Evolutionary conservation across 2,888 invertebrate species (phyloP), one percentile per base, ranked within the genome.

Genomic region (Phytoseiulus persimilis): DNA sequence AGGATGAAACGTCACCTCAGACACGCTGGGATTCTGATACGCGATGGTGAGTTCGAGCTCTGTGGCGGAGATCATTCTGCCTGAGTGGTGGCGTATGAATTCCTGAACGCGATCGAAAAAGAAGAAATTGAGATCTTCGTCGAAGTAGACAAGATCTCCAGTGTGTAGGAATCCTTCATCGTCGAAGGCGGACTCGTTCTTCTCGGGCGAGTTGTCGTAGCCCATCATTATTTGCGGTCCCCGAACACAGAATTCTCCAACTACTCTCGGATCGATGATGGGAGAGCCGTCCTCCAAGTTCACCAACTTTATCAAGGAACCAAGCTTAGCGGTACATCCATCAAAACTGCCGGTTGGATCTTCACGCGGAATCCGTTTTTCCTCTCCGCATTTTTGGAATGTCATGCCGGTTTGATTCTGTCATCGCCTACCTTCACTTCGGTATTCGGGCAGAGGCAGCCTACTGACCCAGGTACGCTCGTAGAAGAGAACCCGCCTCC

Each of bases 391-490:
- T n/a, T n/a, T n/a, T n/a, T n/a, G n/a, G n/a, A n/a, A n/a, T n/a
- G n/a, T n/a, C n/a, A n/a, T n/a, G n/a, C n/a, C n/a, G n/a, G 31
- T 83, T 3, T 83, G 31, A 83, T 83, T 14, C 14, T 3, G 14
- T 83, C 3, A 83, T 83, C 83, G 31, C 83, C n/a, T 83, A 83
- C 83, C n/a, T 31, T 83, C n/a, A 14, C 83, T 14, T 83, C 83
- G n/a, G 14, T 3, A 14, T 83, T 83, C 31, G 31, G 31, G 83
- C 31, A 31, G 5, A 83, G 14, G n/a, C 14, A 31, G 31, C 83
- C 83, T 3, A 83, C 14, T 23, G 31, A 31, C 18, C 84, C 84
- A 23, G 32, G 23, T 18, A 84, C 84, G 23, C 3, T 32, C 14
- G n/a, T n/a, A 23, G 84, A 32, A 23, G 33, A 23, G 1, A 31